Percentiles rank a stretch among this genome's conserved stretches.
Conservation (phyloP, 1,140 invertebrate species). For the Dolichoris vasculosae region DNA sequence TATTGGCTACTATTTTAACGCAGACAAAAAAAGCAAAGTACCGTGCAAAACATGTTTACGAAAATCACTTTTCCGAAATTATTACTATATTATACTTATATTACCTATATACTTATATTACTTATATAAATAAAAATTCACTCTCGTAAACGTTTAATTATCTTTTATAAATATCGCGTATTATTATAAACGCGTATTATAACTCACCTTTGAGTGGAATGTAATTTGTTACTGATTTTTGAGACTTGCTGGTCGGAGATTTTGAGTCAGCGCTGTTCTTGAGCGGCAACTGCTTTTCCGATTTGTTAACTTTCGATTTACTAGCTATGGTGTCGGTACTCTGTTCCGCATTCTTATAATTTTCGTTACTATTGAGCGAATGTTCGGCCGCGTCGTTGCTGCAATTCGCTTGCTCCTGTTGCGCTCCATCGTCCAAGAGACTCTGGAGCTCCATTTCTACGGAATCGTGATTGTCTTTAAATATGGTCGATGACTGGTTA, state of each 20-base stretch:
- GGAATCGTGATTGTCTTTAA: constrained; percentile 61
- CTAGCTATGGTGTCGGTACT: neutral
- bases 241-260: constrained; percentile 7
- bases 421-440: constrained; percentile 64
- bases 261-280: neutral
- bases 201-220: constrained; percentile 34
- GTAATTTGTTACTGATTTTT: constrained; percentile 29
- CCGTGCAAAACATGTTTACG: neutral
- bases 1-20: neutral
- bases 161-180: too few relatives aligned
- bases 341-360: neutral
- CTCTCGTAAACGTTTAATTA: too few relatives aligned
- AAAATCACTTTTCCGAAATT: neutral
- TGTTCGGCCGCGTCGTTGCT: constrained; percentile 1
- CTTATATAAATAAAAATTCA: too few relatives aligned
- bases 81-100: too few relatives aligned
- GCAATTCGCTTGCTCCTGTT: constrained; percentile 26
- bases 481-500: constrained; percentile 42
- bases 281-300: neutral
- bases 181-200: too few relatives aligned
- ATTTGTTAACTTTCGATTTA: constrained; percentile 20
- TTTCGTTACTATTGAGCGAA: neutral
- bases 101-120: too few relatives aligned
- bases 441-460: constrained; percentile 70
- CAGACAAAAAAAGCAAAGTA: too few relatives aligned